Conservation (phyloP, 2,888 invertebrate species). For the Nemapogon koenigi region DNA sequence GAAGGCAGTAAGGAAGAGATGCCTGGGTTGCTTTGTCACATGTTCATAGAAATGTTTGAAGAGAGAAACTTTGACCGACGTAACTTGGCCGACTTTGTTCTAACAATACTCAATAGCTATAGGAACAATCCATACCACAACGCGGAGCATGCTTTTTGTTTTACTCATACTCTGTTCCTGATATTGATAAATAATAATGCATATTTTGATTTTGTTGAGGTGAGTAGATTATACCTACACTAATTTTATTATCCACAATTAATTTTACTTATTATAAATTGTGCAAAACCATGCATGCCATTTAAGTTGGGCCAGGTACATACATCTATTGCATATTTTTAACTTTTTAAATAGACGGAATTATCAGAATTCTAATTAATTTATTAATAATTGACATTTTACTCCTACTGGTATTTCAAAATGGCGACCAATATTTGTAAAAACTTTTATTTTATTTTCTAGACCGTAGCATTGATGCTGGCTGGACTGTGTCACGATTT, state of each 20-base stretch:
- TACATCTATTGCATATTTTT: no score
- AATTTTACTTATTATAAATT: no score
- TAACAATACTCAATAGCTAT: conserved; percentile 53
- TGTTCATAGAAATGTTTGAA: conserved; percentile 56
- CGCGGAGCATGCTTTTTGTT: conserved; percentile 68
- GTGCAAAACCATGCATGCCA: no score
- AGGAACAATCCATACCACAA: conserved; percentile 67
- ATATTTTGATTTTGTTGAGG: conserved; percentile 55
- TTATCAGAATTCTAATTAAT: no score
- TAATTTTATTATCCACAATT: neutral
- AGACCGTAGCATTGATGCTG: conserved; percentile 62
- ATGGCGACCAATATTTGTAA: no score
- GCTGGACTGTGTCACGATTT: conserved; percentile 68
- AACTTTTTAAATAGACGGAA: no score
- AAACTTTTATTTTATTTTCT: no score
- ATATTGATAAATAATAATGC: conserved; percentile 53
- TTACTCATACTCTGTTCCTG: conserved; percentile 67
- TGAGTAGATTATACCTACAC: conserved; percentile 18
- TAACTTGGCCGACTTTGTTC: conserved; percentile 47
- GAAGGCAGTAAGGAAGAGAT: conserved; percentile 52
- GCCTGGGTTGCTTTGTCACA: conserved; percentile 56
- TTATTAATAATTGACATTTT: no score
- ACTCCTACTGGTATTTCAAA: no score
- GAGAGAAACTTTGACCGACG: conserved; percentile 37
- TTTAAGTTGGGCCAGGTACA: no score